phyloP scores from a whole-genome alignment of 2,888 invertebrate species.

The Diarsia dahlii region DNA sequence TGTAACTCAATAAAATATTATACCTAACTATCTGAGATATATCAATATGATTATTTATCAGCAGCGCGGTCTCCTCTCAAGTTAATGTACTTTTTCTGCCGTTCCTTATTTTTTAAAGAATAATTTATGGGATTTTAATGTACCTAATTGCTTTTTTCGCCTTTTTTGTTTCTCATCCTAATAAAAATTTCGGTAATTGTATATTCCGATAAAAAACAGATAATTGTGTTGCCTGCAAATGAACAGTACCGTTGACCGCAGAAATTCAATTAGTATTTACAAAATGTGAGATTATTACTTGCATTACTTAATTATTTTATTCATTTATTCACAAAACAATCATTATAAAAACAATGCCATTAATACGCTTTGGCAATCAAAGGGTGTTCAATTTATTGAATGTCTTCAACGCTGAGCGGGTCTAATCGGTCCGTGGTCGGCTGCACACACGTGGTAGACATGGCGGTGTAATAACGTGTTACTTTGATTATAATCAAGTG shows the following conservation, averaged over 20 bases:
- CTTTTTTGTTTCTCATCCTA: slow-evolving; percentile 71
- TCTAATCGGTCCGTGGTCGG: background rate
- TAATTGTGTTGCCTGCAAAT: slow-evolving; percentile 66
- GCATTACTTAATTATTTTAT: slow-evolving; percentile 36
- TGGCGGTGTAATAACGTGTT: slow-evolving; percentile 31
- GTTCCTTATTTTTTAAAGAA: slow-evolving; percentile 76
- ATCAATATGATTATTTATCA: slow-evolving; percentile 75
- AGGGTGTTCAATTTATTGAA: slow-evolving; percentile 16
- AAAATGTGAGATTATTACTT: slow-evolving; percentile 25
- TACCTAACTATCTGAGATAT: slow-evolving; percentile 34
- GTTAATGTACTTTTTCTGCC: slow-evolving; percentile 82
- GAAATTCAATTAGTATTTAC: slow-evolving; percentile 63
- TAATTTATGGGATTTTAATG: slow-evolving; percentile 83
- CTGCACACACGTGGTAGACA: slow-evolving; percentile 28
- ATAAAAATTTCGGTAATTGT: slow-evolving; percentile 70
- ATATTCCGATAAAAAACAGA: slow-evolving; percentile 64
- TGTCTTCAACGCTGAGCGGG: background rate
- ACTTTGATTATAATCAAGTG: slow-evolving; percentile 32
- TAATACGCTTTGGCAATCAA: slow-evolving; percentile 24
- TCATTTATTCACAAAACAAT: slow-evolving; percentile 28
- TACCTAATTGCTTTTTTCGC: slow-evolving; percentile 74
- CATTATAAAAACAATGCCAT: slow-evolving; percentile 32
- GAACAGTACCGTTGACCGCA: slow-evolving; percentile 66
- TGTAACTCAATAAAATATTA: slow-evolving; percentile 9
- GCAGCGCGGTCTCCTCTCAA: slow-evolving; percentile 71